A percentile compares a stretch with the other conserved stretches of the same genome.
phyloP scores from a whole-genome alignment of 2,113 vertebrate genomes.

The Aplodontia rufa region DNA sequence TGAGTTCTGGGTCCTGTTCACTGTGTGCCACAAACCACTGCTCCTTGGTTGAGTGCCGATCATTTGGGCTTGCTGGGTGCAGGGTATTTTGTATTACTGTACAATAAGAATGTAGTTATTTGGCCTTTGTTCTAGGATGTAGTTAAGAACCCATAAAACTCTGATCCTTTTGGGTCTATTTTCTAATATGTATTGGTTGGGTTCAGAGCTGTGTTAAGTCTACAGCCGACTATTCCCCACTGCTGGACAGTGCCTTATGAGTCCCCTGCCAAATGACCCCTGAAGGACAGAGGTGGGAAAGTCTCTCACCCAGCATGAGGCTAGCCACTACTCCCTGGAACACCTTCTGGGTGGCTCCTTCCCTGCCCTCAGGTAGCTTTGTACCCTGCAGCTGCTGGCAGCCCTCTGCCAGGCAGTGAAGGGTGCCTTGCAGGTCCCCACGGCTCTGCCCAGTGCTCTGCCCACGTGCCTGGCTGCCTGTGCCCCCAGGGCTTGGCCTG shows the following conservation, averaged over 20 bases:
- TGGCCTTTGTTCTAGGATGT: neutral
- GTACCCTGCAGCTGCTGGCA: neutral
- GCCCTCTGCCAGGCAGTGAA: neutral
- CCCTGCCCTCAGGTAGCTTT: neutral
- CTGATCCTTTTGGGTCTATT: neutral
- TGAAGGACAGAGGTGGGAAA: no score
- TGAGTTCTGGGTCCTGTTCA: neutral
- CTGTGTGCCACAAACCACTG: neutral
- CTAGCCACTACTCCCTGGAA: accelerated
- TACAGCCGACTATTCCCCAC: no score
- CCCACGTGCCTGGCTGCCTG: no score
- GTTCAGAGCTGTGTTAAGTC: neutral
- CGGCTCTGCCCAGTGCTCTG: neutral
- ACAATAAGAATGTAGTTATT: neutral
- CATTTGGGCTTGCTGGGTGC: neutral
- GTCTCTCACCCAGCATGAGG: neutral
- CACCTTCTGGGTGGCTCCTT: neutral
- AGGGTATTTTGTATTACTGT: neutral
- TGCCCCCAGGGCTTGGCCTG: neutral
- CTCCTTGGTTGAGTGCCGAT: neutral
- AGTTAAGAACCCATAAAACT: neutral
- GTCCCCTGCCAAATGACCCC: no score
- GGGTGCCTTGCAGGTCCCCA: neutral
- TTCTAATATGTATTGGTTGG: no score
- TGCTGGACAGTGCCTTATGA: neutral